phyloP scores from a whole-genome alignment of 2,888 invertebrate species.

The Nebria brevicollis region DNA sequence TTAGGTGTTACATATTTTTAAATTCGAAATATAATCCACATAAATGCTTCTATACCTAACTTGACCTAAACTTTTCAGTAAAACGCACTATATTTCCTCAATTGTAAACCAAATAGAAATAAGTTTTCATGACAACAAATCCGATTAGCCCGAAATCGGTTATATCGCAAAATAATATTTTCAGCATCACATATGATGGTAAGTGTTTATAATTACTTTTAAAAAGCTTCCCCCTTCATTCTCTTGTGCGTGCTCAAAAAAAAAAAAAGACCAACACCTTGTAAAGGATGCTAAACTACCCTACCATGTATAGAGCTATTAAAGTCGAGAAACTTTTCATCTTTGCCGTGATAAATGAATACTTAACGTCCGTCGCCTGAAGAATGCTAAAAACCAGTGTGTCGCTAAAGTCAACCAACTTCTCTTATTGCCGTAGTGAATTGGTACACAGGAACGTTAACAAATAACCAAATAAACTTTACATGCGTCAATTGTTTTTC shows the following conservation, averaged over 20 bases:
- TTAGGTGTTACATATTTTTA: background rate
- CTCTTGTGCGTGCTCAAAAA: too few relatives aligned
- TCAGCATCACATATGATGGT: too few relatives aligned
- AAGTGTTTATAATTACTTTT: too few relatives aligned
- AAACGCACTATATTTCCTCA: too few relatives aligned
- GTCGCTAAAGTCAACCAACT: constrained; percentile 28
- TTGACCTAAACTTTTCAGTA: too few relatives aligned
- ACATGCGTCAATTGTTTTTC: background rate
- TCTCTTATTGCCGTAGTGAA: background rate
- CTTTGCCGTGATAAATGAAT: constrained; percentile 58
- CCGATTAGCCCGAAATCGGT: too few relatives aligned
- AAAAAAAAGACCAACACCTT: background rate
- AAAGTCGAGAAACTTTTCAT: constrained; percentile 29
- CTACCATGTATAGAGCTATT: constrained; percentile 16
- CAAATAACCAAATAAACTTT: background rate
- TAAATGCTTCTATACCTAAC: background rate
- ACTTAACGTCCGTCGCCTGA: constrained; percentile 50
- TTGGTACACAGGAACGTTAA: background rate
- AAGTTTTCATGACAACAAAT: too few relatives aligned
- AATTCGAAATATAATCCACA: background rate
- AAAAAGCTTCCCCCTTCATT: too few relatives aligned
- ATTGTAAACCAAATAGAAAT: too few relatives aligned
- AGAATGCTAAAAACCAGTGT: constrained; percentile 4
- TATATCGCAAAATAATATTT: too few relatives aligned
- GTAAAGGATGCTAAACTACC: background rate